Conservation (phyloP, 2,113 vertebrate species). For the human region GRCh38 chr3:54019001-54019500, state of each 20-base stretch:
- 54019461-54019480: conserved; percentile 8
- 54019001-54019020: not conserved
- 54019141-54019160: not conserved
- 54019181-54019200: not conserved
- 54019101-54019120: not conserved
- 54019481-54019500: not conserved
- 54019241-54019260: not conserved
- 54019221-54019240: not conserved
- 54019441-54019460: conserved; percentile 7
- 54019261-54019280: not conserved
- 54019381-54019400: not conserved
- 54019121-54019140: not conserved
- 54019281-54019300: not conserved
- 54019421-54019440: not conserved
- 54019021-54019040: not conserved
- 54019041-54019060: not conserved
- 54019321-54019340: not conserved
- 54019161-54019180: not conserved
- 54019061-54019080: not conserved
- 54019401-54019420: not conserved
- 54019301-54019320: not conserved
- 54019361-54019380: not conserved
- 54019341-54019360: conserved; percentile 3
- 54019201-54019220: not conserved
- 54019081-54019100: not conserved